These are phyloP conservation scores for Lophochroa leadbeateri DNA, from an alignment of 2,113 vertebrate genomes.

Conservation along the genomic window DNA sequence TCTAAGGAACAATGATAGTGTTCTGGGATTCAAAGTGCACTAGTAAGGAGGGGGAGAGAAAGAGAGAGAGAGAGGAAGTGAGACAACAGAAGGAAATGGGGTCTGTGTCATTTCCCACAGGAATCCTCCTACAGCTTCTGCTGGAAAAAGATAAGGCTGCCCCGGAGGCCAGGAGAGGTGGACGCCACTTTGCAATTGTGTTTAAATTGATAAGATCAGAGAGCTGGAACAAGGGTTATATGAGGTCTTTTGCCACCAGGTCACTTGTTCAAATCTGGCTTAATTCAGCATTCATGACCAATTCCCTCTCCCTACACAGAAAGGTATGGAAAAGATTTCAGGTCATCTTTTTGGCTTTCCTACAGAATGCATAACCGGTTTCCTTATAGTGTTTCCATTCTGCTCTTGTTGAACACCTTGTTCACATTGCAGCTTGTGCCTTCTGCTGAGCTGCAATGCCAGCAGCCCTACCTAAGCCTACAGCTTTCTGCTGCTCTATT, in stretches of 20 bases:
- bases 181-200: slow-evolving; percentile 44
- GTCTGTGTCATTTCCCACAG: slow-evolving; percentile 79
- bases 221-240: slow-evolving; percentile 20
- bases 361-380: not conserved
- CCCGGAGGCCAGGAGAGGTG: slow-evolving; percentile 61
- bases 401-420: not conserved
- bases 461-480: not conserved
- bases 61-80: slow-evolving; percentile 78
- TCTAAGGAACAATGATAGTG: slow-evolving; percentile 78
- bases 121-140: slow-evolving; percentile 78
- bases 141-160: slow-evolving; percentile 83
- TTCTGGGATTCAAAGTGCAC: slow-evolving; percentile 65
- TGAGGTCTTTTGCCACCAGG: slow-evolving; percentile 26
- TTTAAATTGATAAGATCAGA: slow-evolving; percentile 47
- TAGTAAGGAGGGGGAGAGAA: slow-evolving; percentile 66
- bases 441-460: not conserved
- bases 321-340: not conserved
- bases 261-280: not conserved
- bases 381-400: not conserved
- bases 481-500: not conserved
- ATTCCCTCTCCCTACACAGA: not conserved
- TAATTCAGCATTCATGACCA: not conserved
- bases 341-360: not conserved
- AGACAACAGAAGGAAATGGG: slow-evolving; percentile 83
- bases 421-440: not conserved